Evolutionary conservation across 2,113 vertebrate species (phyloP).

Genomic region (Anolis sagrei): DNA sequence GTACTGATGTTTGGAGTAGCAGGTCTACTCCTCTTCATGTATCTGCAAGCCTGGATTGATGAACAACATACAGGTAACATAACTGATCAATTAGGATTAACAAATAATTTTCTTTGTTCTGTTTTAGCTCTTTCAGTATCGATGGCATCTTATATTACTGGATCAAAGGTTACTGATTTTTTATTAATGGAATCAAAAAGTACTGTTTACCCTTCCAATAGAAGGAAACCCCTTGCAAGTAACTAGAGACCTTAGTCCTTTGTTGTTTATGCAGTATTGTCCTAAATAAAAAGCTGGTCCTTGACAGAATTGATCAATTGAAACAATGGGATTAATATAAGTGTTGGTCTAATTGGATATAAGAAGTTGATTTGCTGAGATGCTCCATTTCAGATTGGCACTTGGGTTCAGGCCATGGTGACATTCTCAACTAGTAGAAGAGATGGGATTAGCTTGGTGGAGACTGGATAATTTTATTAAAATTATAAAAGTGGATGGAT

Average conservation of each 20-base stretch:
- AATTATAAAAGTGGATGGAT: background rate
- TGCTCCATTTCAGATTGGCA: no score
- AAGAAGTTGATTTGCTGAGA: no score
- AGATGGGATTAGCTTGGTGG: background rate
- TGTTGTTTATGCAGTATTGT: no score
- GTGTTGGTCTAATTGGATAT: no score
- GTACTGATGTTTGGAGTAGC: conserved; percentile 78
- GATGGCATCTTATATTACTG: background rate
- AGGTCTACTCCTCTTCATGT: conserved; percentile 79
- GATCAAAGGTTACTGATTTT: background rate
- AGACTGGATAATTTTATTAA: background rate
- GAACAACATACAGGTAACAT: conserved; percentile 73
- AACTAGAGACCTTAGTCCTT: no score
- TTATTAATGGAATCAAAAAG: background rate
- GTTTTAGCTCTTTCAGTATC: background rate
- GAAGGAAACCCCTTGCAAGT: no score
- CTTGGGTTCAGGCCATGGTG: no score
- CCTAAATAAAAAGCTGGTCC: no score
- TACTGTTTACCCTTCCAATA: no score
- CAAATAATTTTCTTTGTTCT: background rate
- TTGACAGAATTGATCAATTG: no score
- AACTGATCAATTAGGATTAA: fast-evolving
- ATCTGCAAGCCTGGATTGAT: conserved; percentile 76
- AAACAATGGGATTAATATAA: no score
- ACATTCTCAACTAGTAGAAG: background rate